A percentile compares a stretch with the other conserved stretches of the same genome.
Conservation (phyloP, 53 echinoderm and acorn worm genomes). For the Stichopus horrens region DNA sequence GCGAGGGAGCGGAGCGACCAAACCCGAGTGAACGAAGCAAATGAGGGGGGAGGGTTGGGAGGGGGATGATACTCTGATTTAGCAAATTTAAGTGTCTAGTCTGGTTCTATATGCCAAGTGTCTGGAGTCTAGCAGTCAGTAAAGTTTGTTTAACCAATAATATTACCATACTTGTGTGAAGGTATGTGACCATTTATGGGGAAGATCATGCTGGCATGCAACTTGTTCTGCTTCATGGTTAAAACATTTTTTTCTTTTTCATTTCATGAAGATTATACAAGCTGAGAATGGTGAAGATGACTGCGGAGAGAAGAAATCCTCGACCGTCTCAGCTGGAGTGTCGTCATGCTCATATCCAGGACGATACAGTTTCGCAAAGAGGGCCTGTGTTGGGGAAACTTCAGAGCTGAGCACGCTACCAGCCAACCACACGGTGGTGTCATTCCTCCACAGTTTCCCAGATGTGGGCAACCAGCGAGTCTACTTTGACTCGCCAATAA, state of each 20-base stretch:
- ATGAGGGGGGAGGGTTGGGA: too few species aligned
- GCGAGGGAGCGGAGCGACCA: too few species aligned
- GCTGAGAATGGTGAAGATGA: not conserved
- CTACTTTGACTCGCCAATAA: not conserved
- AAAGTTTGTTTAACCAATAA: too few species aligned
- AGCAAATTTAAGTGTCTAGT: too few species aligned
- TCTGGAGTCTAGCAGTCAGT: too few species aligned
- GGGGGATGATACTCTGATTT: too few species aligned
- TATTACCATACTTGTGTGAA: too few species aligned
- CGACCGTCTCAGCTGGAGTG: not conserved
- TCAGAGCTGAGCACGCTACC: not conserved
- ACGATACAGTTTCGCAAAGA: constrained; percentile 24
- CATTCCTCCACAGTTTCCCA: not conserved
- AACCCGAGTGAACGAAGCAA: too few species aligned
- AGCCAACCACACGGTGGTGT: too few species aligned
- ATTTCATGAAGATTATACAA: not conserved
- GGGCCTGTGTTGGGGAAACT: not conserved
- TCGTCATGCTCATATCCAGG: not conserved
- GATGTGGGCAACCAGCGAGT: not conserved
- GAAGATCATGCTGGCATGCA: not conserved
- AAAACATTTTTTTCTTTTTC: not conserved
- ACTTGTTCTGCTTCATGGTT: not conserved
- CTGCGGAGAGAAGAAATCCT: not conserved
- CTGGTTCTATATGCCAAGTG: too few species aligned
- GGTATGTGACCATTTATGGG: too few species aligned